Evolutionary conservation across 2,113 vertebrate genomes (phyloP).

Genomic region (Globicephala melas): DNA sequence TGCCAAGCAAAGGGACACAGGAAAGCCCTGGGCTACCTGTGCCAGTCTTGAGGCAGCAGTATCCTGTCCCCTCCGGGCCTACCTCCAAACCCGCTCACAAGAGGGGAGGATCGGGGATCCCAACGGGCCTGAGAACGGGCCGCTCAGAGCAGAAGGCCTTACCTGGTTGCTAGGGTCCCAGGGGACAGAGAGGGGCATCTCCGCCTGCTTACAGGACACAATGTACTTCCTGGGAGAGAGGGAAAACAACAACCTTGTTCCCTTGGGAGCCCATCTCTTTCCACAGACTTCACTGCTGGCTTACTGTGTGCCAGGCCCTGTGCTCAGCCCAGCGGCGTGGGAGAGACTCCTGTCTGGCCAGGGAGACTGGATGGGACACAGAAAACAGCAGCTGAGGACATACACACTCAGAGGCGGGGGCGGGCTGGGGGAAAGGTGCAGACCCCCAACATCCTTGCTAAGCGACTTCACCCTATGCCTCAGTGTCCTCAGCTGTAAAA

Average conservation of each 20-base stretch:
- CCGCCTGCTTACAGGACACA: slow-evolving; percentile 90
- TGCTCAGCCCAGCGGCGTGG: background rate
- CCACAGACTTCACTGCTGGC: background rate
- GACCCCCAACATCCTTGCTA: no score
- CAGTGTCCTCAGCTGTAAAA: background rate
- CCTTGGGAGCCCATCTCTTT: background rate
- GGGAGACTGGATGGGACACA: background rate
- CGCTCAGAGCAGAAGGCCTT: slow-evolving; percentile 7
- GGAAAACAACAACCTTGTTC: background rate
- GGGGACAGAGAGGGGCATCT: slow-evolving; percentile 93
- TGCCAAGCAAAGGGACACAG: background rate
- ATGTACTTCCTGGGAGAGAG: slow-evolving; percentile 91
- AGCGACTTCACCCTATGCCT: accelerated
- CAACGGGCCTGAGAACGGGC: background rate
- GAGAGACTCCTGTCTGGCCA: background rate
- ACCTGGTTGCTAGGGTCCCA: slow-evolving; percentile 99
- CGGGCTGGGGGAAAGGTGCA: accelerated
- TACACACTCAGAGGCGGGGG: accelerated
- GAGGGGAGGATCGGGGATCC: background rate
- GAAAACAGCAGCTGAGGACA: background rate
- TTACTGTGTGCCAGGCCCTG: background rate
- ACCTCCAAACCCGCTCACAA: background rate
- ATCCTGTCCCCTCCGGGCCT: background rate
- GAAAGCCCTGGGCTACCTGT: background rate
- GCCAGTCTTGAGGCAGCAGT: no score